Evolutionary conservation across 2,888 invertebrate genomes (phyloP).

Genomic region (Apodemia duryi): DNA sequence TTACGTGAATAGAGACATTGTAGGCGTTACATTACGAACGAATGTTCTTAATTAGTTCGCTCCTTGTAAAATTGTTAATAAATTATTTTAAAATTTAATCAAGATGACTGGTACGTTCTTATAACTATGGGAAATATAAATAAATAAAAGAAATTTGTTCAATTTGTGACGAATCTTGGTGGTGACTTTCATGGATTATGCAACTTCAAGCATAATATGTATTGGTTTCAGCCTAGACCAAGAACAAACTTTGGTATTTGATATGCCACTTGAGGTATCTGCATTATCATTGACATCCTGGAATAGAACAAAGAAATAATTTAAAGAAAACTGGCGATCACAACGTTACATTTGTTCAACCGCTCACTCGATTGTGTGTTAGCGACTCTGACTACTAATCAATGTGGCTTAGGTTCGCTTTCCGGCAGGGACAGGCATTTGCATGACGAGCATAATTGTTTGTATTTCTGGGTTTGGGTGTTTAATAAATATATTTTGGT

Average conservation of each 20-base stretch:
- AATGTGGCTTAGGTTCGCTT: no score
- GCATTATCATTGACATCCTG: conserved; percentile 92
- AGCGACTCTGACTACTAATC: no score
- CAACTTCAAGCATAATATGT: conserved; percentile 15
- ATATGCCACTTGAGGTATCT: conserved; percentile 89
- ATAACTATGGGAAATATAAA: conserved; percentile 9
- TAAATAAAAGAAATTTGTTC: conserved; percentile 27
- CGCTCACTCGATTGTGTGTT: no score
- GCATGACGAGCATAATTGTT: no score
- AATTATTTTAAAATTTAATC: conserved; percentile 14
- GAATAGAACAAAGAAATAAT: conserved; percentile 43
- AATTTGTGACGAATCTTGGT: conserved; percentile 40
- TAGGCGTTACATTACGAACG: not conserved
- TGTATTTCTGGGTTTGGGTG: no score
- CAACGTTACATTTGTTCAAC: no score
- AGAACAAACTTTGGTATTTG: conserved; percentile 92
- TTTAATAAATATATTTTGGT: no score
- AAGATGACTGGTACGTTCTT: conserved; percentile 10
- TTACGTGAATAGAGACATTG: no score
- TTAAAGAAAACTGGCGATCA: not conserved
- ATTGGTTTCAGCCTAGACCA: conserved; percentile 82
- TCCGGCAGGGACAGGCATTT: no score
- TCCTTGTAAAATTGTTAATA: not conserved
- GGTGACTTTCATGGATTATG: conserved; percentile 31
- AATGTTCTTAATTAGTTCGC: not conserved